Conservation (phyloP, 1,140 invertebrate genomes). For the Drosophila pectinifera region DNA sequence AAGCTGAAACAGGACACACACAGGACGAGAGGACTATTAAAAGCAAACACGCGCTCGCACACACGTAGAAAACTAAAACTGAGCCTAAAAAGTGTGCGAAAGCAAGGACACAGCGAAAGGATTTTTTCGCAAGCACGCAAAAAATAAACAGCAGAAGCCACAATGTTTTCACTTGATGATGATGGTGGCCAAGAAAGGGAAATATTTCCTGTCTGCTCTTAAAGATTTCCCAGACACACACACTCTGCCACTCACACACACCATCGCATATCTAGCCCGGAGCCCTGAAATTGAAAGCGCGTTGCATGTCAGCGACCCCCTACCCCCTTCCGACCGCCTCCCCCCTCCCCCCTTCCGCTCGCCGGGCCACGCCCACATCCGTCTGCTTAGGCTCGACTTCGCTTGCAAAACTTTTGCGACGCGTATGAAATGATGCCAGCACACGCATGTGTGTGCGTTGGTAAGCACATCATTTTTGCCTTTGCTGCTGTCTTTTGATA, state of each 20-base stretch:
- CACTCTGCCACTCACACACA: constrained; percentile 50
- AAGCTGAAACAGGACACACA: constrained; percentile 29
- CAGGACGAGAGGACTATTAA: constrained; percentile 64
- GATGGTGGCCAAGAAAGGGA: constrained; percentile 34
- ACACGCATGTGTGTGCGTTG: constrained; percentile 58
- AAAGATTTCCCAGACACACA: constrained; percentile 76
- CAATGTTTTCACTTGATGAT: constrained; percentile 57
- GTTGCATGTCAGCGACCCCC: constrained; percentile 76
- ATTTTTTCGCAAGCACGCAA: constrained; percentile 55
- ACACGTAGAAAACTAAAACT: constrained; percentile 68
- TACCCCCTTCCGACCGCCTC: not conserved
- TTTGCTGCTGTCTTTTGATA: constrained; percentile 62
- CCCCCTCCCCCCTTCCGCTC: not conserved
- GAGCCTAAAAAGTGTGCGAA: constrained; percentile 71
- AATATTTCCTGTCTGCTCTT: constrained; percentile 82
- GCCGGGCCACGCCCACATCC: constrained; percentile 38
- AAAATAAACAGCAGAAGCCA: constrained; percentile 54
- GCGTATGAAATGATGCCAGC: constrained; percentile 73
- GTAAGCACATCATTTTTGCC: constrained; percentile 60
- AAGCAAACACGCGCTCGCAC: constrained; percentile 55
- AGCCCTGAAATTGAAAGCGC: constrained; percentile 76
- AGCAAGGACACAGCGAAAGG: constrained; percentile 73
- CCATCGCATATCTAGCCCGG: constrained; percentile 18
- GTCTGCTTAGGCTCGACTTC: constrained; percentile 47
- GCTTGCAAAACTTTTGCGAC: constrained; percentile 64